phyloP scores from a whole-genome alignment of 1,140 invertebrate genomes.

The Babylonia areolata region DNA sequence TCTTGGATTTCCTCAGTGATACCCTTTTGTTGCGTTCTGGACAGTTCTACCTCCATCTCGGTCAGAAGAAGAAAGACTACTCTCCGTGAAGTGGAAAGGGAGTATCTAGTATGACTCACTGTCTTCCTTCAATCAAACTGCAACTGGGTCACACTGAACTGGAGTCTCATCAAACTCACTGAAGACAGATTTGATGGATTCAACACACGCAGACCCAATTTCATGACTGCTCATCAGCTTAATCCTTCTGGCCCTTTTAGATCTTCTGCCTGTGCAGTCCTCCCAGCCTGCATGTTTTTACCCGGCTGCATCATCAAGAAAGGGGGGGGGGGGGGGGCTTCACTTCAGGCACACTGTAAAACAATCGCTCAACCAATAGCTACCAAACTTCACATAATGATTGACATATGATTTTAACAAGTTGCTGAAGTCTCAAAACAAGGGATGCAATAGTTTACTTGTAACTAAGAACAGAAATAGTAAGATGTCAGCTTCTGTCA shows the following conservation, averaged over 20 bases:
- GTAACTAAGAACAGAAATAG: too few species aligned
- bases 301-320: neutral
- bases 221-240: neutral
- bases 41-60: conserved; percentile 65
- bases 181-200: neutral
- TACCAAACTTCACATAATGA: too few species aligned
- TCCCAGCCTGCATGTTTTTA: neutral
- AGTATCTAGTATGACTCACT: conserved; percentile 42
- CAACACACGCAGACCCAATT: neutral
- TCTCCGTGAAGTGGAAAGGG: conserved; percentile 53
- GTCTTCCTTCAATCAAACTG: conserved; percentile 51
- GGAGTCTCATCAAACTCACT: neutral
- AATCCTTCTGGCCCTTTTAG: too few species aligned
- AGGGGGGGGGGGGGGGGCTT: too few species aligned
- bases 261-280: too few species aligned
- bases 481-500: too few species aligned
- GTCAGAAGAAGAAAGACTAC: conserved; percentile 63
- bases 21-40: conserved; percentile 57
- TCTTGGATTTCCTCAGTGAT: conserved; percentile 55
- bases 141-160: conserved; percentile 32
- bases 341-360: too few species aligned
- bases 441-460: too few species aligned
- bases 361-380: too few species aligned
- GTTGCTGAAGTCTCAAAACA: too few species aligned
- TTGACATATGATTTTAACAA: too few species aligned